Conservation (phyloP, 2,888 invertebrate species). For the Dysmachus trigonus region DNA sequence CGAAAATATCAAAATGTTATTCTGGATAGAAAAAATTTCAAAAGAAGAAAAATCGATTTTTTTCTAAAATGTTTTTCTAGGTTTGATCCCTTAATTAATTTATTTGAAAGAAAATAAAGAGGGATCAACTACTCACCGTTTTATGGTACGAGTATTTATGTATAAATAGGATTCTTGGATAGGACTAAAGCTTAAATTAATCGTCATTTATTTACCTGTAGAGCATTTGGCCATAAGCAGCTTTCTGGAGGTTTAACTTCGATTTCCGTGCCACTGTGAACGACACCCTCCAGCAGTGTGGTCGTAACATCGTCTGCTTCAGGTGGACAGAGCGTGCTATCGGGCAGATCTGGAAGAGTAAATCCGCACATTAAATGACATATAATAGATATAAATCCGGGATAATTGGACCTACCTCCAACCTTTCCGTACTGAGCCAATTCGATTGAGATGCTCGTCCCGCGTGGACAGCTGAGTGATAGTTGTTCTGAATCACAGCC, state of each 20-base stretch:
- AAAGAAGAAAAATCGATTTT: too few relatives aligned
- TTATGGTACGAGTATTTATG: too few relatives aligned
- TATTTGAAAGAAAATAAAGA: neutral
- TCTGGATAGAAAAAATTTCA: too few relatives aligned
- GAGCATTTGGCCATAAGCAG: conserved; percentile 75
- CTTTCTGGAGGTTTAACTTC: conserved; percentile 70
- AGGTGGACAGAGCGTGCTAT: conserved; percentile 62
- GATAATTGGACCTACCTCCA: conserved; percentile 57
- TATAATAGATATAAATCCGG: neutral
- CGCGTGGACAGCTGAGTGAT: conserved; percentile 86
- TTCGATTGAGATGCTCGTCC: conserved; percentile 90
- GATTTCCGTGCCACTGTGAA: conserved; percentile 64
- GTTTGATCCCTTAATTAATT: too few relatives aligned
- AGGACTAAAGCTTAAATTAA: neutral
- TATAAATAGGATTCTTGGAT: neutral
- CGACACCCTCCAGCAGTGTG: conserved; percentile 58
- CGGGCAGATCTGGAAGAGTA: conserved; percentile 58
- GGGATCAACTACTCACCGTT: too few relatives aligned
- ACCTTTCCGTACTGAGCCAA: conserved; percentile 87
- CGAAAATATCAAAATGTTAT: too few relatives aligned
- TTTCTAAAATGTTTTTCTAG: too few relatives aligned
- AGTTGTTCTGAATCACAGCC: conserved; percentile 93
- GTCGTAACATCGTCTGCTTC: conserved; percentile 59
- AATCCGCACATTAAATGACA: neutral
- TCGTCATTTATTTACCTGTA: conserved; percentile 72